phyloP scores from a whole-genome alignment of 2,113 vertebrate genomes.

The Tricholaema leucomelas region DNA sequence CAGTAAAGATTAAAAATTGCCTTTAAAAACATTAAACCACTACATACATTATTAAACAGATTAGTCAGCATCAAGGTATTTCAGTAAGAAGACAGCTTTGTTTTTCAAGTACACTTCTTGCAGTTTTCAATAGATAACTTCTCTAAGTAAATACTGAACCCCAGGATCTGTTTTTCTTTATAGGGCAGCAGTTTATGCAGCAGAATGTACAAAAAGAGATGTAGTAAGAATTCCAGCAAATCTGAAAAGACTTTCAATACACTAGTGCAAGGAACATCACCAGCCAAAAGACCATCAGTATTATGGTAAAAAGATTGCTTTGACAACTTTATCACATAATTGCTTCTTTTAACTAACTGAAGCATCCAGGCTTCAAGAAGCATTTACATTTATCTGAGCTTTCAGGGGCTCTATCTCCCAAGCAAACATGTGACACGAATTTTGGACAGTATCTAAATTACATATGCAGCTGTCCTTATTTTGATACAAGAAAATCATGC shows the following conservation, averaged over 20 bases:
- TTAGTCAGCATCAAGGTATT: background rate
- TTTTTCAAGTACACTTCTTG: background rate
- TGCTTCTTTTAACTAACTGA: background rate
- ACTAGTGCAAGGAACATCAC: background rate
- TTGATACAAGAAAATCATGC: background rate
- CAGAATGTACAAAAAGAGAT: background rate
- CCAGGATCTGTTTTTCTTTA: background rate
- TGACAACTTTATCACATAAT: background rate
- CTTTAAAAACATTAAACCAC: background rate
- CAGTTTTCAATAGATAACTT: background rate
- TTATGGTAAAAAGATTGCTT: background rate
- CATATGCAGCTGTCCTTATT: background rate
- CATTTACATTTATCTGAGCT: background rate
- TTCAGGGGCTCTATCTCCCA: background rate
- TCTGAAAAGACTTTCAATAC: background rate
- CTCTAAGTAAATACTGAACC: background rate
- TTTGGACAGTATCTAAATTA: background rate
- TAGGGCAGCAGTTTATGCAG: background rate
- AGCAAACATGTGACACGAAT: background rate
- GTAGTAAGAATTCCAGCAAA: background rate
- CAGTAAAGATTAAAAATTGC: background rate
- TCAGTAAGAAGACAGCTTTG: background rate
- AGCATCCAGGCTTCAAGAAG: background rate
- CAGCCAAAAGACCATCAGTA: background rate
- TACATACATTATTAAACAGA: background rate